phyloP scores from a whole-genome alignment of 2,113 vertebrate species.

The Rhinopomastus cyanomelas region DNA sequence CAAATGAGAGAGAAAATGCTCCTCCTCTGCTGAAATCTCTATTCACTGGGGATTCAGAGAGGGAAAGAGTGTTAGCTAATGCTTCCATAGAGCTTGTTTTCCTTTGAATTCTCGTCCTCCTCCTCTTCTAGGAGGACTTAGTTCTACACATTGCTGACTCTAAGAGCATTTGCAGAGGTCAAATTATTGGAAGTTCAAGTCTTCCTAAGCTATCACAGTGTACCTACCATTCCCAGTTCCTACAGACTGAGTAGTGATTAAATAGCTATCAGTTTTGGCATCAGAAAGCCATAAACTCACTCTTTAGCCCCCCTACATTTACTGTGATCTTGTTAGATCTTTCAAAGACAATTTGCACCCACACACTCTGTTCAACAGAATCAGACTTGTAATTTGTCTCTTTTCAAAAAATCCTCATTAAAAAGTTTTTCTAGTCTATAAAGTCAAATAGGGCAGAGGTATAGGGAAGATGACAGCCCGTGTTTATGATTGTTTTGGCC shows the following conservation, averaged over 20 bases:
- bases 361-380: background rate
- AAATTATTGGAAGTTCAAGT: conserved; percentile 62
- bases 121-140: conserved; percentile 7
- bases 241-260: conserved; percentile 3
- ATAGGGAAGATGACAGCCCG: background rate
- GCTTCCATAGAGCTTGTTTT: conserved; percentile 48
- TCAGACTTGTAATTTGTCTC: background rate
- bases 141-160: conserved; percentile 30
- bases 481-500: conserved; percentile 5
- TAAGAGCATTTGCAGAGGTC: conserved; percentile 55
- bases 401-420: conserved; percentile 48
- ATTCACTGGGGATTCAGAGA: background rate
- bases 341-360: conserved; percentile 43
- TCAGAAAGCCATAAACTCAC: conserved; percentile 5
- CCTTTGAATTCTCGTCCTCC: conserved; percentile 28
- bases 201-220: conserved; percentile 62
- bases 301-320: conserved; percentile 37
- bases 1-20: background rate
- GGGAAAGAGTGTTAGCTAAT: background rate
- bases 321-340: conserved; percentile 45
- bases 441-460: conserved; percentile 22
- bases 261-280: conserved; percentile 21
- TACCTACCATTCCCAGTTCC: conserved; percentile 30
- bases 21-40: conserved; percentile 4
- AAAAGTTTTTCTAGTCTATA: conserved; percentile 44